Base-by-base conservation (phyloP, 2,113 vertebrate genomes). In the Sardina pilchardus region DNA sequence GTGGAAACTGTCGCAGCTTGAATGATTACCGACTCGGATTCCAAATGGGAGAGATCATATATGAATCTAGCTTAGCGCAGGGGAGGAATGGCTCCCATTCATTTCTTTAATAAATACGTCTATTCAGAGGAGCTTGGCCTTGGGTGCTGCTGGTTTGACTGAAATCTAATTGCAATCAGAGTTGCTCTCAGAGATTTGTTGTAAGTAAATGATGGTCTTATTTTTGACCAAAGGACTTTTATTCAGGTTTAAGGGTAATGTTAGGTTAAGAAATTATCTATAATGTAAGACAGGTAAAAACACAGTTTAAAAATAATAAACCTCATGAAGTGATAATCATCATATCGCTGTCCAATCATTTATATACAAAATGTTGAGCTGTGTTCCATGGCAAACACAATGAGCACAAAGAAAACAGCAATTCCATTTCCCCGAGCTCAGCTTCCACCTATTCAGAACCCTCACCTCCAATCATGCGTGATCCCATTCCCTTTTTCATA, bases 171-270 rank as follows among this genome's bases (percentile, higher is more conserved):
- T 89, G 81, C 4, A 34, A 92, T 92, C 91, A 75, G 26, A 81
- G 36, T 84, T 88, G 88, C 90, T 91, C 87, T 90, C 50, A 88
- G 87, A 67, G 1, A 89, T 89, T 89, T 14, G 56, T 36, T 43
- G 81, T 75, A 85, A 50, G 81, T 85, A 4, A 78, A 1, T 4
- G 16, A 36, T 17, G 71, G 30, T 93, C 88, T 90, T 16, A 86
- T 92, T 91, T 92, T 92, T 85, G 90, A 89, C 85, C 87, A 88
- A 86, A 86, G 88, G 86, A 93, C 91, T 94, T 92, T 89, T 85
- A 91, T 91, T 90, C 90, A 92, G 92, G 81, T 90, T 87, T 88
- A 36, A 78, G 16, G 34, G 71, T 78, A 36, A 36, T 36, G 30
- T 3, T 78, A 16, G 34, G 36, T 78, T 34, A 36, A 16, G 14